Conservation (phyloP, 2,113 vertebrate species). For the Emydocephalus ijimae region DNA sequence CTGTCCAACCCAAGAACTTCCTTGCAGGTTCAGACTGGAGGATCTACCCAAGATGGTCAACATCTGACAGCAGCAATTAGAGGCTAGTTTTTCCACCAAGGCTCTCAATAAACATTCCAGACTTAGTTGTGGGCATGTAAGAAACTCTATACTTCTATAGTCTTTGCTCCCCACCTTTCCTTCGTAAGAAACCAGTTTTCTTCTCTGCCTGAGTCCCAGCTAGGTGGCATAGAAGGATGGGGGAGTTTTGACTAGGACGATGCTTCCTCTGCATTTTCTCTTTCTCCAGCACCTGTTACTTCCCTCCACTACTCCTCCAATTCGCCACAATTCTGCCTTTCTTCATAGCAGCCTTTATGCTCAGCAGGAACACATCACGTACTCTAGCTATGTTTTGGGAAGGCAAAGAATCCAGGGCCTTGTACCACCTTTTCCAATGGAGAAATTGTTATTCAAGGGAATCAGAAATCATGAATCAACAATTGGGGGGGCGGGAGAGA, state of each 20-base stretch:
- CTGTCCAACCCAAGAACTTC: not conserved
- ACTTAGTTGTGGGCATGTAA: not conserved
- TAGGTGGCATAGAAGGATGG: not conserved
- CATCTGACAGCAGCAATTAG: not conserved
- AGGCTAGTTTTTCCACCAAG: not conserved
- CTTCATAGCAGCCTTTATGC: not conserved
- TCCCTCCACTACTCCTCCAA: not conserved
- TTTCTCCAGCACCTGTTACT: not conserved
- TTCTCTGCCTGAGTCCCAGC: not conserved
- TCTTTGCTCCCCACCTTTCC: not conserved
- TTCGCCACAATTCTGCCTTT: not conserved
- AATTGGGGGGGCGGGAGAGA: fast-evolving
- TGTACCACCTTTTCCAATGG: not conserved
- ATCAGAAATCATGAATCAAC: not conserved
- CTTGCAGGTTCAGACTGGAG: not conserved
- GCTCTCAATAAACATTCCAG: not conserved
- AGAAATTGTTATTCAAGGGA: not conserved
- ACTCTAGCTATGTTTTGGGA: not conserved
- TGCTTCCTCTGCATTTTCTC: not conserved
- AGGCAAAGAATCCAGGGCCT: not conserved
- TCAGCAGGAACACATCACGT: not conserved
- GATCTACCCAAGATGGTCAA: not conserved
- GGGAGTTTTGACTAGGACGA: not conserved
- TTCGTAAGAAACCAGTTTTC: not conserved
- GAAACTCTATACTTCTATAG: not conserved